phyloP scores from a whole-genome alignment of 2,797 vertebrate species.

The Eptatretus atami region DNA sequence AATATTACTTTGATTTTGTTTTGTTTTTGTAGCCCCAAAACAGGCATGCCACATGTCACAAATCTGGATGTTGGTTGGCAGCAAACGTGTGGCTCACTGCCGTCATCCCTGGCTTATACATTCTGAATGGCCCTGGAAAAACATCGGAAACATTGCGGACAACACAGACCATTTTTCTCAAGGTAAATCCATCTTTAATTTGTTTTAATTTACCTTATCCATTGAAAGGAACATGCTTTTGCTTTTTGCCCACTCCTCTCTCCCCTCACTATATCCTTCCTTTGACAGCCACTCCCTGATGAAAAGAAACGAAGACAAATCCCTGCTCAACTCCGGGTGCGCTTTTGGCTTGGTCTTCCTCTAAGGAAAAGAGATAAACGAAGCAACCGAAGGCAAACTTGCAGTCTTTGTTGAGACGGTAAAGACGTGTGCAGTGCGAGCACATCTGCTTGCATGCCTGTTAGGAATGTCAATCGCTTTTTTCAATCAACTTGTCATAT shows the following conservation, averaged over 20 bases:
- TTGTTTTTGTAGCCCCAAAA: slow-evolving; percentile 40
- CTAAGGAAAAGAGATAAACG: slow-evolving; percentile 59
- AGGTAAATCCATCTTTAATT: slow-evolving; percentile 20
- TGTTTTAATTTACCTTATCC: slow-evolving; percentile 7
- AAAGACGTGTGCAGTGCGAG: slow-evolving; percentile 11
- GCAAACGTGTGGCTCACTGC: slow-evolving; percentile 43
- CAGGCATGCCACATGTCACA: slow-evolving; percentile 53
- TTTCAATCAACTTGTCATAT: too few species aligned
- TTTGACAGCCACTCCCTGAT: slow-evolving; percentile 14
- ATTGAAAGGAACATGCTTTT: too few species aligned
- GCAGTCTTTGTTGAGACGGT: slow-evolving; percentile 74
- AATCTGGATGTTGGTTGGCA: slow-evolving; percentile 90
- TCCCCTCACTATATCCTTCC: too few species aligned
- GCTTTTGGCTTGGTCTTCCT: slow-evolving; percentile 59
- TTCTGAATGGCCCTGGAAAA: slow-evolving; percentile 18
- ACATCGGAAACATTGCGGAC: slow-evolving; percentile 43
- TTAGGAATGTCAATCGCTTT: too few species aligned
- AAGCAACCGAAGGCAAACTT: slow-evolving; percentile 45
- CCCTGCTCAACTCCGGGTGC: slow-evolving; percentile 49
- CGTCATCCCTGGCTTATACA: slow-evolving; percentile 38
- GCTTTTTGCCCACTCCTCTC: too few species aligned
- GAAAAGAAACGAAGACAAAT: slow-evolving; percentile 21
- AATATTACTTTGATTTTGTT: too few species aligned
- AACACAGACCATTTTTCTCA: slow-evolving; percentile 60
- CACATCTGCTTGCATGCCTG: too few species aligned